Conservation (phyloP, 2,888 invertebrate genomes). For the Oscheius sp. region DNA sequence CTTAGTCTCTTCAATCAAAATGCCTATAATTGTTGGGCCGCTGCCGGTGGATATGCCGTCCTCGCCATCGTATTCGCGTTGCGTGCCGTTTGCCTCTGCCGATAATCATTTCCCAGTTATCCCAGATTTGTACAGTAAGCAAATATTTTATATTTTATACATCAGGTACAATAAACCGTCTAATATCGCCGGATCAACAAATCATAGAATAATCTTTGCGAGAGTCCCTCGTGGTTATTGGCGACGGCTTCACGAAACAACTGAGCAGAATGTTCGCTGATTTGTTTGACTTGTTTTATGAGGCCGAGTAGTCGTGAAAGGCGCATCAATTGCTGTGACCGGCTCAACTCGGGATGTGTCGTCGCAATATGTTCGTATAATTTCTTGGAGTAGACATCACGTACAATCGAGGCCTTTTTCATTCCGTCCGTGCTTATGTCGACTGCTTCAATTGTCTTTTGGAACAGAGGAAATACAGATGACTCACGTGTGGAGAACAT, state of each 20-base stretch:
- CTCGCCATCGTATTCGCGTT: conserved; percentile 44
- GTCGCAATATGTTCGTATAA: background rate
- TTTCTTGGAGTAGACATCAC: background rate
- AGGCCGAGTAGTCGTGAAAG: background rate
- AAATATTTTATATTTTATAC: too few species aligned
- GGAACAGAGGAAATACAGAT: background rate
- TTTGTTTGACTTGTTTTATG: background rate
- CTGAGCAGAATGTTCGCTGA: background rate
- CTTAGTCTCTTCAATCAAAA: conserved; percentile 58
- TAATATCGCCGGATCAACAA: background rate
- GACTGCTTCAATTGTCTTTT: background rate
- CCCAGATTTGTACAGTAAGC: too few species aligned
- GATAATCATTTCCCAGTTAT: conserved; percentile 8
- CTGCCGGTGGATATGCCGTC: conserved; percentile 51
- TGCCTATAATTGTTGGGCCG: conserved; percentile 62
- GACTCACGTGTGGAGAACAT: conserved; percentile 9
- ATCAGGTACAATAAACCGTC: too few species aligned
- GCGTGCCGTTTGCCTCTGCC: conserved; percentile 49
- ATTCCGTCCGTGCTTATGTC: background rate
- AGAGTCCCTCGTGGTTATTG: background rate
- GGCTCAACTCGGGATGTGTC: background rate
- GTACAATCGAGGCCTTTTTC: background rate
- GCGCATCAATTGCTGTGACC: conserved; percentile 7
- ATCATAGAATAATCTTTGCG: background rate
- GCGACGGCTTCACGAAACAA: background rate